Percentiles rank a stretch among this genome's conserved stretches.
Evolutionary conservation across 2,113 vertebrate species (phyloP).

Genomic region (Phalacrocorax aristotelis): DNA sequence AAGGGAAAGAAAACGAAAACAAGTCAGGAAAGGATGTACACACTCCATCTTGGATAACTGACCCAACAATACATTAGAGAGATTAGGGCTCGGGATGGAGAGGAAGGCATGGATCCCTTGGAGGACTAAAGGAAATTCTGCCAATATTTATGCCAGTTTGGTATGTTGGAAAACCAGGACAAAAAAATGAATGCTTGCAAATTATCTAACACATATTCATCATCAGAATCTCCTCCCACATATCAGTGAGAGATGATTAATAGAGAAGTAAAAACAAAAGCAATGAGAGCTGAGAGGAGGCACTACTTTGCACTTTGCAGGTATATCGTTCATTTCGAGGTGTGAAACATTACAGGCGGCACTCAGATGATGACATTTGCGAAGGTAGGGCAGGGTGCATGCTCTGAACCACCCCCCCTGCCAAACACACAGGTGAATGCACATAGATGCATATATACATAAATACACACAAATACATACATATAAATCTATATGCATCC

Average conservation of each 20-base stretch:
- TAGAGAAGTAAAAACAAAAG: conserved; percentile 42
- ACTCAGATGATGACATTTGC: not conserved
- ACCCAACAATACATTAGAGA: conserved; percentile 44
- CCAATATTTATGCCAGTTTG: conserved; percentile 65
- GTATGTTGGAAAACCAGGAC: conserved; percentile 15
- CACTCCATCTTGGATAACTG: conserved; percentile 32
- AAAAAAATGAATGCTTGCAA: conserved; percentile 46
- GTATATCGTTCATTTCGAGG: not conserved
- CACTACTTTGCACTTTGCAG: not conserved
- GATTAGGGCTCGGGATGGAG: conserved; percentile 11
- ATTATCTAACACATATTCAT: conserved; percentile 57
- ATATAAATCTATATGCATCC: not conserved
- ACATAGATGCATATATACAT: not conserved
- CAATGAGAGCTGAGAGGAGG: not conserved
- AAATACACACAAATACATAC: not conserved
- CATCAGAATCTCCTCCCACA: conserved; percentile 39
- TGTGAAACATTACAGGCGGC: not conserved
- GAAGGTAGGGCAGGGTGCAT: not conserved
- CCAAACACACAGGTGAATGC: not conserved
- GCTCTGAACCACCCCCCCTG: not conserved
- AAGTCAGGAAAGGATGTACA: not conserved
- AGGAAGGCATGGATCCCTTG: conserved; percentile 10
- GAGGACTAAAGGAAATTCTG: conserved; percentile 49
- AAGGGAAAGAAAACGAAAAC: conserved; percentile 16
- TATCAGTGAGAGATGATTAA: conserved; percentile 32